phyloP scores from a whole-genome alignment of 1,140 invertebrate genomes.

The Portunus trituberculatus region DNA sequence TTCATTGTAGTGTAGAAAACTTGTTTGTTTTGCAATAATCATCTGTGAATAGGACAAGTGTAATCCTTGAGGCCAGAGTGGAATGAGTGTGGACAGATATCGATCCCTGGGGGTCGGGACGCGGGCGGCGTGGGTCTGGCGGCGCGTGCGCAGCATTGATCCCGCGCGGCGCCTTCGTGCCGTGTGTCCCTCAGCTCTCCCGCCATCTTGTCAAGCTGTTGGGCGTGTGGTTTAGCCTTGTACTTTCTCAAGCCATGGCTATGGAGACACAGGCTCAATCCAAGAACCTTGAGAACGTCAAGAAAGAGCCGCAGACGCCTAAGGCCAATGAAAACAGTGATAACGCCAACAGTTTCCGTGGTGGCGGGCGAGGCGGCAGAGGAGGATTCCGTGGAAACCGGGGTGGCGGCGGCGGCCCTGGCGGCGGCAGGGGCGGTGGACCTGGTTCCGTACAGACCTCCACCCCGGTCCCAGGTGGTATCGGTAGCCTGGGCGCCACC shows the following conservation, averaged over 20 bases:
- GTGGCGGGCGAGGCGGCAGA: slow-evolving; percentile 80
- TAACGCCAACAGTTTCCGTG: slow-evolving; percentile 71
- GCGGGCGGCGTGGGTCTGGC: not conserved
- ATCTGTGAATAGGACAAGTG: no score
- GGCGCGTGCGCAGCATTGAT: slow-evolving; percentile 12
- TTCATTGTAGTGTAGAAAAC: no score
- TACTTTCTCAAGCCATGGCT: slow-evolving; percentile 56
- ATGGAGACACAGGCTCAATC: slow-evolving; percentile 71
- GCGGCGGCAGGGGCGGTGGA: slow-evolving; percentile 77
- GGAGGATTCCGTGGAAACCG: slow-evolving; percentile 79
- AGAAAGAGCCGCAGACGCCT: slow-evolving; percentile 71
- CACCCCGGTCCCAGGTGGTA: slow-evolving; percentile 64
- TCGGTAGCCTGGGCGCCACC: slow-evolving; percentile 60
- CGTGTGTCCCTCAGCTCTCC: not conserved
- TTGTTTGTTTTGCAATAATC: no score
- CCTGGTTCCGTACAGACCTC: slow-evolving; percentile 36
- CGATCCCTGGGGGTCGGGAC: not conserved
- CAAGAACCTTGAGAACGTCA: slow-evolving; percentile 69
- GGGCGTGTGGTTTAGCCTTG: not conserved
- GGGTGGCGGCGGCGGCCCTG: slow-evolving; percentile 78
- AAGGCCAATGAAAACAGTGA: slow-evolving; percentile 73
- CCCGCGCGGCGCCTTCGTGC: not conserved
- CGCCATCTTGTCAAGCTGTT: slow-evolving; percentile 70
- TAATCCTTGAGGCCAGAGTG: no score
- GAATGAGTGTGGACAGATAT: not conserved